Evolutionary conservation across 2,113 vertebrate species (phyloP).

Genomic region (Tachysurus fulvidraco): DNA sequence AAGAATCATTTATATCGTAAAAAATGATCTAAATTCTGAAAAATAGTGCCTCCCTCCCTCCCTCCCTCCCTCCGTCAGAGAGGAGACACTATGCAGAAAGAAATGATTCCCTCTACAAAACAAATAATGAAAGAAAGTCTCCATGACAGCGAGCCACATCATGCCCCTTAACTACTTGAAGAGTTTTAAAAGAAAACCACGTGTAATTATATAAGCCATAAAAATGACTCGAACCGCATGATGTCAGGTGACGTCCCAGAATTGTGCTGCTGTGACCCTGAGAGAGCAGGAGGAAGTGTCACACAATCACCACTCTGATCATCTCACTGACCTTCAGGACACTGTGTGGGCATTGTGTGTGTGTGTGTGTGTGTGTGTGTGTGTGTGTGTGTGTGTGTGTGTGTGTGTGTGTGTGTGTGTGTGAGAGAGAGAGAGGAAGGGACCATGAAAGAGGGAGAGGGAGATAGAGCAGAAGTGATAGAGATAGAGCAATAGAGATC

Average conservation of each 20-base stretch:
- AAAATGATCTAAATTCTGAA: too few species aligned
- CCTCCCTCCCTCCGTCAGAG: neutral
- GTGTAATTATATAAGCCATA: neutral
- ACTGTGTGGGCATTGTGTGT: slow-evolving; percentile 14
- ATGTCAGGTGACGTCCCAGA: neutral
- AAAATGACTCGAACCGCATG: neutral
- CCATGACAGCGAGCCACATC: neutral
- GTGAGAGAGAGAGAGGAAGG: neutral
- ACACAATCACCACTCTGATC: slow-evolving; percentile 24
- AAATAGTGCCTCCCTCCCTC: too few species aligned
- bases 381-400: slow-evolving; percentile 7
- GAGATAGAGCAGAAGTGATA: too few species aligned
- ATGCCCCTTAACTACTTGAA: neutral
- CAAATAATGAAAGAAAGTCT: neutral
- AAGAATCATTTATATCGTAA: too few species aligned
- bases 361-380: neutral
- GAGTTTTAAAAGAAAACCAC: neutral
- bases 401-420: neutral
- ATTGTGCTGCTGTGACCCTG: slow-evolving; percentile 3
- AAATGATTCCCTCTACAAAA: neutral
- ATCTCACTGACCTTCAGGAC: slow-evolving; percentile 48
- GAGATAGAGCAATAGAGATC: too few species aligned
- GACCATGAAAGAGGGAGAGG: too few species aligned
- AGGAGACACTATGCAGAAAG: neutral
- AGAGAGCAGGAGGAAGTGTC: slow-evolving; percentile 2